These are phyloP conservation scores for Gulo gulo DNA, from an alignment of 2,113 vertebrate species.

Conservation along the genomic window DNA sequence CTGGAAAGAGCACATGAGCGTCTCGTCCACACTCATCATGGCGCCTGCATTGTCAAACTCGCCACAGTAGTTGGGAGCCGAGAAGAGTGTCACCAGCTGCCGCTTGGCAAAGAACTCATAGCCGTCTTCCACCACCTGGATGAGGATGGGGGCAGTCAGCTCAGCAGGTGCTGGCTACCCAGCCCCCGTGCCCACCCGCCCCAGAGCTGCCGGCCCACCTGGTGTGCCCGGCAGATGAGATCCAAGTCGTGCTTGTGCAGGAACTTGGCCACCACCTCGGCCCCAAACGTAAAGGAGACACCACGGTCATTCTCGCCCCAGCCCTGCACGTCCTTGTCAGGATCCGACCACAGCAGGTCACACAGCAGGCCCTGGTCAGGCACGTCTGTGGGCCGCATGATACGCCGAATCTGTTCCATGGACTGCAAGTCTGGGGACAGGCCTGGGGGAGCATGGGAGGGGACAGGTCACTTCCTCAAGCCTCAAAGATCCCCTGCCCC, in stretches of 20 bases:
- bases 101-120: slow-evolving; percentile 98
- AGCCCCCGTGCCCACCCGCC: fast-evolving
- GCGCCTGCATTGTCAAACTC: slow-evolving; percentile 97
- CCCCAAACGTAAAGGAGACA: slow-evolving; percentile 96
- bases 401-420: slow-evolving; percentile 97
- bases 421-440: slow-evolving; percentile 96
- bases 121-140: slow-evolving; percentile 95
- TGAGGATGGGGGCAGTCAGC: fast-evolving
- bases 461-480: not conserved
- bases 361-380: slow-evolving; percentile 97
- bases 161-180: fast-evolving
- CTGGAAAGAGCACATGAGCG: slow-evolving; percentile 98
- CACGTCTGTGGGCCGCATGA: slow-evolving; percentile 97
- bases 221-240: slow-evolving; percentile 97
- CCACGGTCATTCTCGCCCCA: slow-evolving; percentile 98
- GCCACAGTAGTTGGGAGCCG: slow-evolving; percentile 96
- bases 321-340: slow-evolving; percentile 96
- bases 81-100: slow-evolving; percentile 97
- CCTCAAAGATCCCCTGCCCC: fast-evolving
- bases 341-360: slow-evolving; percentile 96
- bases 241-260: slow-evolving; percentile 98
- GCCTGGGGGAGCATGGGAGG: slow-evolving; percentile 70
- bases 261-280: slow-evolving; percentile 97
- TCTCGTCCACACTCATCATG: slow-evolving; percentile 98
- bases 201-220: slow-evolving; percentile 81